A percentile compares a stretch with the other conserved stretches of the same genome.
These are phyloP conservation scores for Dipodomys spectabilis DNA, from an alignment of 2,113 vertebrate species.

Conservation along the genomic window DNA sequence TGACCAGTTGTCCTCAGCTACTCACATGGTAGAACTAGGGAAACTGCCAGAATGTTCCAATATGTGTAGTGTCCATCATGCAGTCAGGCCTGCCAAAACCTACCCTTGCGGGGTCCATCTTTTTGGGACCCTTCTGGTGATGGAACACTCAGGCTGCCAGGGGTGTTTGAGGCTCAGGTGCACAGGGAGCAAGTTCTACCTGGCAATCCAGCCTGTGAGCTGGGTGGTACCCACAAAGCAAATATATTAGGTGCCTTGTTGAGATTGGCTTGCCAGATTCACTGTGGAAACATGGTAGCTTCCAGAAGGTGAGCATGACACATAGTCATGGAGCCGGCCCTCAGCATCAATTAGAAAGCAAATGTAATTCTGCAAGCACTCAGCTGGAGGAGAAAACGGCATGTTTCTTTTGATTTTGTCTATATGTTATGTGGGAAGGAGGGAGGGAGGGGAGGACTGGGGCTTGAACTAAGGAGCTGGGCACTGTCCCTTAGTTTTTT, in stretches of 20 bases:
- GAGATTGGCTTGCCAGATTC: rapidly evolving
- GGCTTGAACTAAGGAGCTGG: no score
- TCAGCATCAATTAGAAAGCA: background rate
- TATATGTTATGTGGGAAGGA: no score
- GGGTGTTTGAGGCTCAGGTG: background rate
- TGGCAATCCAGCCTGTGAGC: background rate
- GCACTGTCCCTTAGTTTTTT: no score
- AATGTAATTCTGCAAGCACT: background rate
- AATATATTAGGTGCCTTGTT: no score
- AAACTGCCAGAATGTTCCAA: slow-evolving; percentile 89
- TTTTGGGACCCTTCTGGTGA: slow-evolving; percentile 79
- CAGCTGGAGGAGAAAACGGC: background rate
- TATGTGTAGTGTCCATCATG: slow-evolving; percentile 87
- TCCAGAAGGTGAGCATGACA: rapidly evolving
- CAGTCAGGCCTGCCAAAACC: slow-evolving; percentile 82
- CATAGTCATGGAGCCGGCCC: background rate
- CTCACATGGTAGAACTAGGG: slow-evolving; percentile 51
- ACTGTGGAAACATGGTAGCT: rapidly evolving
- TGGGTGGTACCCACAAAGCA: background rate
- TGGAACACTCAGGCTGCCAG: background rate
- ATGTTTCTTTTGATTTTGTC: background rate
- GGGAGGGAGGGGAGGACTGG: no score
- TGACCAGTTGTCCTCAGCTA: no score
- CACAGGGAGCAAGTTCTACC: background rate
- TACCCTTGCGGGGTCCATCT: slow-evolving; percentile 76